phyloP scores from a whole-genome alignment of 2,113 vertebrate species.

The Danio rerio region DNA sequence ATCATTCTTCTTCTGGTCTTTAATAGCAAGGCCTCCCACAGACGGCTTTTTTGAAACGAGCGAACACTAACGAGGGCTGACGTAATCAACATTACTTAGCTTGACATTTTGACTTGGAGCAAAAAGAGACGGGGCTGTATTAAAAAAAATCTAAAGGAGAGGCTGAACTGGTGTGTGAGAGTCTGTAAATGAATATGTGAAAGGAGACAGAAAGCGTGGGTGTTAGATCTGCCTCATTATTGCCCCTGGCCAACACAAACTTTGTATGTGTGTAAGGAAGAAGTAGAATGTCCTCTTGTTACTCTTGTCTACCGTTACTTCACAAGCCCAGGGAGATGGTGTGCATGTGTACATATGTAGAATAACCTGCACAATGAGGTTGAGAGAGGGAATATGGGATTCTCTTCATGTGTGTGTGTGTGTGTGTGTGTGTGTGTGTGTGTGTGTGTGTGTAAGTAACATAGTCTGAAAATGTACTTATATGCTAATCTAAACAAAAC shows the following conservation, averaged over 20 bases:
- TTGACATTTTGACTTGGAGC: conserved; percentile 62
- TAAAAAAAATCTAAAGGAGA: background rate
- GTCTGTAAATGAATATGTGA: conserved; percentile 34
- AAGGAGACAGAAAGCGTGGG: conserved; percentile 14
- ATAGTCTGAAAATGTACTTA: too few relatives aligned
- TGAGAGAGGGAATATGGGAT: background rate
- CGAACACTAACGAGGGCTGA: conserved; percentile 64
- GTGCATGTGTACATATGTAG: background rate
- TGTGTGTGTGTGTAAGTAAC: background rate
- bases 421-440: background rate
- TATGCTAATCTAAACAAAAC: too few relatives aligned
- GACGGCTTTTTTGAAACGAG: conserved; percentile 55
- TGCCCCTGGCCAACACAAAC: background rate
- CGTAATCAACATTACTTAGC: conserved; percentile 62
- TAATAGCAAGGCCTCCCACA: conserved; percentile 57
- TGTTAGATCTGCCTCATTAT: conserved; percentile 44
- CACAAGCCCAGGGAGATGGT: background rate
- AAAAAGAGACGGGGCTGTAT: background rate
- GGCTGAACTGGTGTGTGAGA: conserved; percentile 21
- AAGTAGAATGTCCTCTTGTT: conserved; percentile 23
- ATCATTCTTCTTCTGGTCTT: conserved; percentile 34
- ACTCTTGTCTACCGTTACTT: background rate
- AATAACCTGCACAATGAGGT: conserved; percentile 15
- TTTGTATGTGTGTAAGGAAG: background rate
- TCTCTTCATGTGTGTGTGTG: background rate